Base-by-base conservation (phyloP, 2,888 invertebrate genomes). In the Tupiocoris notatus region DNA sequence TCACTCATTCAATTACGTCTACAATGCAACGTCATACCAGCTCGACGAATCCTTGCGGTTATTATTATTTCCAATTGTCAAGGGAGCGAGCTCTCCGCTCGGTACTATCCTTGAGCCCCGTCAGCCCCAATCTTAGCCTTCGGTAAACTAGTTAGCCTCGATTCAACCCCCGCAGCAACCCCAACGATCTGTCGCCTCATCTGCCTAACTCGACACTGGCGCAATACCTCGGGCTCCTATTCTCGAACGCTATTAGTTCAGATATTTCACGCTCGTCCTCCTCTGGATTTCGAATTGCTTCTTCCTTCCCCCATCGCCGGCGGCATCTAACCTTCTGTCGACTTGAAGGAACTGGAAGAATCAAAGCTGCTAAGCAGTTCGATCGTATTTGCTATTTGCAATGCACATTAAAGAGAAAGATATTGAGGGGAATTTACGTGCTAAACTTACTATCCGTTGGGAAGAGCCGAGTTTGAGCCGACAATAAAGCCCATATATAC, bases 1-100 rank as follows among this genome's bases (percentile, higher is more conserved):
- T 67, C 57, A 67, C 67, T 67, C 70, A 70, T 70, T 70, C 70
- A 70, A 70, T 70, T 70, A 57, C 70, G n/a, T n/a, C n/a, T n/a
- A n/a, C 59, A 20, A 24, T 24, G 12, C 12, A 12, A 39, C 39
- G 39, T 3, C 39, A n/a, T n/a, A 39, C 39, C 39, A 39, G 39
- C 12, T 12, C 39, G 39, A 39, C 12, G 39, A 39, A 7, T 39
- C 39, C 39, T 7, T 39, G 39, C 70, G 58, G 70, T 67, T 67
- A 67, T 70, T 70, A 70, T 70, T 70, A 70, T 59, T 70, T 70
- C 70, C 59, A 58, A 70, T 70, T 70, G 70, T 70, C 70, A 70
- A 70, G 70, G 70, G 70, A 58, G 25, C 58, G 70, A 58, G 70
- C 25, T 59, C 59, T 22, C 21, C 57, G 7, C 67, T 39, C 39